Base-by-base conservation (phyloP, 2,113 vertebrate species). In the Oncorhynchus keta region DNA sequence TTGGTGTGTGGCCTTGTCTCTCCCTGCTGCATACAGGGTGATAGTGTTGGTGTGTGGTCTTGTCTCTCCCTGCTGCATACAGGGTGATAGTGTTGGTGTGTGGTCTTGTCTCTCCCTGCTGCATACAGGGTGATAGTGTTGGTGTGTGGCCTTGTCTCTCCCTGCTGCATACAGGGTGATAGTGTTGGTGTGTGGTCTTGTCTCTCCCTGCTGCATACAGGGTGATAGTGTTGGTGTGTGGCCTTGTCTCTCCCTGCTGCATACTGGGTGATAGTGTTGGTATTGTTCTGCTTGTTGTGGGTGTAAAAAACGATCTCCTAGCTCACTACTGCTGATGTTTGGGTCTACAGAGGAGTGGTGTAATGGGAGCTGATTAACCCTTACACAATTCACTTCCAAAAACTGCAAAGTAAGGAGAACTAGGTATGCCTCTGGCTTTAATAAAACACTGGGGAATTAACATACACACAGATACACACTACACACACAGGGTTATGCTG, bases 331-430 rank as follows among this genome's bases (percentile, higher is more conserved):
- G 39, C 39, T 45, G 39, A 45, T 45, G 39, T 45, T 45, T 45
- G 39, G 39, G 9, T 45, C 9, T 45, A 45, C 39, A 11, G 39
- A 45, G 39, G 39, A 45, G 39, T 45, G 39, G 9, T 11, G 39
- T 45, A 45, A 45, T 39, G 39, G 77, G 70, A 85, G 89, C 89
- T 74, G 70, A 13, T 1, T 71, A 75, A 75, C 80, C 85, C 77
- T 77, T 49, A 69, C 87, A 87, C 87, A 87, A 90, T 91, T 92
- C 90, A 92, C 89, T 80, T 11, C 9, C 9, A 11, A 45, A 80
- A 88, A 84, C 79, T 89, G 85, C 88, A 86, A 80, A 84, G 86
- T 88, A 89, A 88, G 85, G 78, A n/a, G 79, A 91, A 89, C 80
- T 74, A 87, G 28, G 81, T 77, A 82, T 78, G 70, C 39, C 9